Conservation (phyloP, 2,888 invertebrate genomes). For the Chrysomela aeneicollis region DNA sequence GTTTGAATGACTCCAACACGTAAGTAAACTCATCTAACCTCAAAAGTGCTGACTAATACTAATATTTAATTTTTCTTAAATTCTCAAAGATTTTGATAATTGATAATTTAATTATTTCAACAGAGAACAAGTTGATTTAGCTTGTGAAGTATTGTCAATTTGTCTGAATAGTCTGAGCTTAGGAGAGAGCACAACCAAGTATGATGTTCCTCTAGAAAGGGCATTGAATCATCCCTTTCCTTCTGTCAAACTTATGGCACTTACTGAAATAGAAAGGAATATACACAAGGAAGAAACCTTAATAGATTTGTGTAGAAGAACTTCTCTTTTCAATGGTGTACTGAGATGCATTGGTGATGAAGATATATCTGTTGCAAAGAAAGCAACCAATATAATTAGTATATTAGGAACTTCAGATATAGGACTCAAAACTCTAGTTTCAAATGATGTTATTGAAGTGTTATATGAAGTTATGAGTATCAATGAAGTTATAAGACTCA, state of each 20-base stretch:
- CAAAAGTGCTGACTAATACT: slow-evolving; percentile 41
- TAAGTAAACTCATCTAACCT: slow-evolving; percentile 52
- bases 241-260: slow-evolving; percentile 70
- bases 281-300: slow-evolving; percentile 50
- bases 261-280: slow-evolving; percentile 67
- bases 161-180: slow-evolving; percentile 71
- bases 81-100: no score
- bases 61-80: slow-evolving; percentile 12
- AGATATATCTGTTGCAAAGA: slow-evolving; percentile 68
- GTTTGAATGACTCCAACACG: slow-evolving; percentile 66
- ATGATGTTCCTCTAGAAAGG: slow-evolving; percentile 68
- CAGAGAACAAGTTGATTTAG: slow-evolving; percentile 69
- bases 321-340: slow-evolving; percentile 64
- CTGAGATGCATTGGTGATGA: slow-evolving; percentile 68
- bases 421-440: slow-evolving; percentile 64
- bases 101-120: no score
- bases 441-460: slow-evolving; percentile 65
- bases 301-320: slow-evolving; percentile 51
- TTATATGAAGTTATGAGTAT: slow-evolving; percentile 67
- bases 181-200: slow-evolving; percentile 68
- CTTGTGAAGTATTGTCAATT: slow-evolving; percentile 71
- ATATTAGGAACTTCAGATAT: slow-evolving; percentile 60
- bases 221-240: slow-evolving; percentile 70
- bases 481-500: slow-evolving; percentile 69
- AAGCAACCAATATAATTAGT: slow-evolving; percentile 67